These are phyloP conservation scores for Galagoides demidoff DNA, from an alignment of 2,797 vertebrate genomes.

Conservation along the genomic window DNA sequence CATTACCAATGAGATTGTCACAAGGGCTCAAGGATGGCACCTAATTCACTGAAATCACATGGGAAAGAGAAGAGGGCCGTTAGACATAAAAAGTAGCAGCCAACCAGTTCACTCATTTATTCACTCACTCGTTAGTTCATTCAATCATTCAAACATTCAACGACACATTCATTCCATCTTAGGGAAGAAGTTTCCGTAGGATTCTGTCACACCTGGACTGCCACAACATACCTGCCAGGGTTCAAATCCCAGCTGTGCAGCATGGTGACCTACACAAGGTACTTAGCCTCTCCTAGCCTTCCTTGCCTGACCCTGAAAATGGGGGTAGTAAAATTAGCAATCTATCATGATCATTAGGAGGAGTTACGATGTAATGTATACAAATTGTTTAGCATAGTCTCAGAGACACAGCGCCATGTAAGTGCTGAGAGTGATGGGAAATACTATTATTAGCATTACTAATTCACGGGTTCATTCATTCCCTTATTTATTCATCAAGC, in stretches of 20 bases:
- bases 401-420: background rate
- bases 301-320: background rate
- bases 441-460: background rate
- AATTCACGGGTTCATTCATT: background rate
- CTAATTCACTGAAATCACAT: background rate
- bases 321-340: background rate
- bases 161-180: background rate
- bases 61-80: background rate
- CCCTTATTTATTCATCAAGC: too few species aligned
- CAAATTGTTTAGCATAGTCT: background rate
- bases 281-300: background rate
- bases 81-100: too few species aligned
- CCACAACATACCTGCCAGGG: background rate
- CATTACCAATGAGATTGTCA: background rate
- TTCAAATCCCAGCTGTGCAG: background rate
- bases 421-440: background rate
- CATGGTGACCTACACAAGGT: background rate
- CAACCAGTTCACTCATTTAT: background rate
- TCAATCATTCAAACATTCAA: background rate
- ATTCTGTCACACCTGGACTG: background rate
- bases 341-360: accelerated
- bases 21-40: background rate
- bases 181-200: background rate
- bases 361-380: too few species aligned
- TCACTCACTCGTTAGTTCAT: background rate